phyloP scores from a whole-genome alignment of 2,888 invertebrate species.

The Schizotus pectinicornis region DNA sequence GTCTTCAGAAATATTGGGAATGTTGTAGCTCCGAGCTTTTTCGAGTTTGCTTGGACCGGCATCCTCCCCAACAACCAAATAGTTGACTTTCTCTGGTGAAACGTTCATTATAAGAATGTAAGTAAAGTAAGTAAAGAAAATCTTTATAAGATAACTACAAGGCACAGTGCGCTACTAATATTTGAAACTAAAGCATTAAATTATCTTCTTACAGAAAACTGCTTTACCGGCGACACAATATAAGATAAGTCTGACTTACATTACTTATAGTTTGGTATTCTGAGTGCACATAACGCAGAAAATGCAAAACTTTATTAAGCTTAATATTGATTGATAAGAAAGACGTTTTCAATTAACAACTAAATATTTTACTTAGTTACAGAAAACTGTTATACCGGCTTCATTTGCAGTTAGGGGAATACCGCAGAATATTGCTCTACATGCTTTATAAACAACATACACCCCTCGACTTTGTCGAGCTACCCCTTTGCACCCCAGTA shows the following conservation, averaged over 20 bases:
- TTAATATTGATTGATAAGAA: neutral
- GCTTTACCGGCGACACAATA: neutral
- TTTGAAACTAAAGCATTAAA: too few species aligned
- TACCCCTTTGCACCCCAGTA: too few species aligned
- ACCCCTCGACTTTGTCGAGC: too few species aligned
- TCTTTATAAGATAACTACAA: too few species aligned
- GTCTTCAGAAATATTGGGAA: slow-evolving; percentile 82
- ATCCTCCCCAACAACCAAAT: slow-evolving; percentile 84
- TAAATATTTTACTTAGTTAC: neutral
- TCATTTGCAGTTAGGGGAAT: too few species aligned
- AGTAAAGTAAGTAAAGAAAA: too few species aligned
- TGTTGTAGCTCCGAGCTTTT: slow-evolving; percentile 74
- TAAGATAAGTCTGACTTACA: neutral
- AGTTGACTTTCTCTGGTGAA: slow-evolving; percentile 65
- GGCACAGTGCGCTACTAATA: too few species aligned
- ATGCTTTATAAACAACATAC: too few species aligned
- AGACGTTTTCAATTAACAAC: neutral
- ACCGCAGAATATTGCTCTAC: neutral
- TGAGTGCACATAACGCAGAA: too few species aligned
- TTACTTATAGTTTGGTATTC: neutral
- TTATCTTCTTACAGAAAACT: too few species aligned
- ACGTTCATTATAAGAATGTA: neutral
- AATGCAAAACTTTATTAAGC: too few species aligned
- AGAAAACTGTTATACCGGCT: neutral
- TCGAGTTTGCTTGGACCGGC: slow-evolving; percentile 84